Evolutionary conservation across 2,797 vertebrate species (phyloP).

Genomic region (Halcyon smyrnensis): DNA sequence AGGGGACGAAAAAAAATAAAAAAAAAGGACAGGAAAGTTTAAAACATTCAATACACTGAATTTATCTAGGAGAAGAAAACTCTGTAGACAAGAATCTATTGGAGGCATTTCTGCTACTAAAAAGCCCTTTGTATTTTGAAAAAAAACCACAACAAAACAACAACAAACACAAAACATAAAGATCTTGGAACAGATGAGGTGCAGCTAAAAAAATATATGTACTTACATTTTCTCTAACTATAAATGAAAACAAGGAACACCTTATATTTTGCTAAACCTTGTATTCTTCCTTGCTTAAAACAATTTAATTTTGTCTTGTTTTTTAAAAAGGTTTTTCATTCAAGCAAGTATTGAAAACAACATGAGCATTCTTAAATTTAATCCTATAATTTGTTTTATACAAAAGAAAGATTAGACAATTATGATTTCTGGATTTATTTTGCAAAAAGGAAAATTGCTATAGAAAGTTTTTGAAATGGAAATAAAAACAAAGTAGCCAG

Average conservation of each 20-base stretch:
- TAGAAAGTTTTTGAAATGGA: neutral
- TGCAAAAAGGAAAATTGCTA: neutral
- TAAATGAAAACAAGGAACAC: neutral
- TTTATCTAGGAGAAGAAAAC: neutral
- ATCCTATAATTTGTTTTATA: neutral
- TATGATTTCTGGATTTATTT: neutral
- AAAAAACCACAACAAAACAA: neutral
- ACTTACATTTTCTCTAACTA: neutral
- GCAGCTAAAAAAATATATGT: neutral
- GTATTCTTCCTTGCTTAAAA: neutral
- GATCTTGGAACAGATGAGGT: neutral
- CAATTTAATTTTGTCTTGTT: neutral
- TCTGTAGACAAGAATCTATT: neutral
- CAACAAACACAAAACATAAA: accelerated
- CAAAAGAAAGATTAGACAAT: neutral
- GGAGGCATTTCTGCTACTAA: neutral
- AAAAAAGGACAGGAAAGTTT: neutral
- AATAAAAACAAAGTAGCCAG: neutral
- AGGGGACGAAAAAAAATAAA: neutral
- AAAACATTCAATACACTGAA: neutral
- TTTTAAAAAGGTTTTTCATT: neutral
- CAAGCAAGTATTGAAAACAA: neutral
- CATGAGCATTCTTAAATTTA: neutral
- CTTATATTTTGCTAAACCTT: neutral
- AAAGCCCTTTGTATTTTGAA: neutral